phyloP scores from a whole-genome alignment of 2,888 invertebrate genomes.

The Apotomis betuletana region DNA sequence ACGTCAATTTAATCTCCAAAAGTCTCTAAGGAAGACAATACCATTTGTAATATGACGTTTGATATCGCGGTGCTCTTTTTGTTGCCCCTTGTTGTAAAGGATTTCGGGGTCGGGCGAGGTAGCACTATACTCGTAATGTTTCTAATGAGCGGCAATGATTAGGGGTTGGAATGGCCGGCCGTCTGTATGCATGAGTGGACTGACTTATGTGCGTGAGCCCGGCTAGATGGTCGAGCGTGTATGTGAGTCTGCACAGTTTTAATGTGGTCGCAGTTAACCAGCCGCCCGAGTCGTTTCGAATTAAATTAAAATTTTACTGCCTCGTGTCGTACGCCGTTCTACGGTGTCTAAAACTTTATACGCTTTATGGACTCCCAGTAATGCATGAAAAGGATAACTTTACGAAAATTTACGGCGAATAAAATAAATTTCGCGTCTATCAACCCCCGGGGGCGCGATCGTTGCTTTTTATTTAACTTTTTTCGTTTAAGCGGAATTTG shows the following conservation, averaged over 20 bases:
- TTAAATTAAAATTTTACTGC: constrained; percentile 38
- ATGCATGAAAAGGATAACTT: constrained; percentile 29
- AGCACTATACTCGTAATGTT: constrained; percentile 13
- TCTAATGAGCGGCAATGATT: constrained; percentile 28
- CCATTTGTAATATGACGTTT: background rate
- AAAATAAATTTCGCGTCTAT: constrained; percentile 34
- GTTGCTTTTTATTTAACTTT: constrained; percentile 34
- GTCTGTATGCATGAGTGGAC: constrained; percentile 35
- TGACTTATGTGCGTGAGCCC: constrained; percentile 2
- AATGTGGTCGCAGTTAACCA: constrained; percentile 16
- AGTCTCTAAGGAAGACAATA: background rate
- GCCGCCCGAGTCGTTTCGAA: constrained; percentile 15
- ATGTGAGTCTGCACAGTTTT: background rate
- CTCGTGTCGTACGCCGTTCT: constrained; percentile 1
- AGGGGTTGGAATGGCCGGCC: constrained; percentile 10
- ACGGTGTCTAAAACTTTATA: constrained; percentile 25
- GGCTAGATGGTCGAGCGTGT: background rate
- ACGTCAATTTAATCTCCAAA: constrained; percentile 11
- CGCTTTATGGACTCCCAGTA: constrained; percentile 30
- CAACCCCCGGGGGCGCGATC: constrained; percentile 33
- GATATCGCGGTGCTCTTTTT: background rate
- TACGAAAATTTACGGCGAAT: constrained; percentile 28
- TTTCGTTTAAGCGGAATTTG: constrained; percentile 15
- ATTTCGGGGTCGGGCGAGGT: background rate
- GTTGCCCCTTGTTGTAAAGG: background rate